Conservation (phyloP, 2,113 vertebrate species). For the Hemibagrus wyckioides region DNA sequence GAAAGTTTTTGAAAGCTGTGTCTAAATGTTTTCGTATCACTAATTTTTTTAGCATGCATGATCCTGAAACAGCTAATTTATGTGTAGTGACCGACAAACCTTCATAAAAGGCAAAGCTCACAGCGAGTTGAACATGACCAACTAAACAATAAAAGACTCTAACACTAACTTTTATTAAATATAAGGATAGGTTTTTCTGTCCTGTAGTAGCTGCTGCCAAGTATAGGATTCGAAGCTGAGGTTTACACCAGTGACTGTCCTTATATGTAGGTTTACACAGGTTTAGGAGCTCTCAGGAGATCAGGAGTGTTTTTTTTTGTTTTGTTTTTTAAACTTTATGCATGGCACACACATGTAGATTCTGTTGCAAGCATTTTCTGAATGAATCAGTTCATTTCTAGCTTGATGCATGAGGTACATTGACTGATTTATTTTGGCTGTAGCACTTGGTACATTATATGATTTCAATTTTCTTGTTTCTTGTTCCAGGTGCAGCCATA, state of each 20-base stretch:
- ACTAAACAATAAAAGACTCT: neutral
- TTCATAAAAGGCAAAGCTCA: neutral
- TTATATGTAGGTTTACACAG: neutral
- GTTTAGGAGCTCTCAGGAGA: neutral
- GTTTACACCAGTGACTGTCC: neutral
- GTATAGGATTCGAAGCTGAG: neutral
- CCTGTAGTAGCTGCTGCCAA: neutral
- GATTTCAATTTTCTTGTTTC: neutral
- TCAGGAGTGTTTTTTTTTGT: neutral
- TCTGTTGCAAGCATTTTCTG: neutral
- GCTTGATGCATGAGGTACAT: neutral
- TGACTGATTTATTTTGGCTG: neutral
- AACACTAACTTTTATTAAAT: neutral
- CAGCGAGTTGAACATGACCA: neutral
- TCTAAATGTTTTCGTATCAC: neutral
- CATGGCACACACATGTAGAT: neutral
- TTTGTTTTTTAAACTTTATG: neutral
- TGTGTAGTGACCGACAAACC: neutral
- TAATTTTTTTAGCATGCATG: too few species aligned
- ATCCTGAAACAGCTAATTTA: neutral
- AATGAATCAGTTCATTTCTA: neutral
- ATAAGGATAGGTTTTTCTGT: neutral
- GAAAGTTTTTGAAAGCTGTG: too few species aligned
- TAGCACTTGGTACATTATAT: neutral
- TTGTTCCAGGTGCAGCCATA: constrained; percentile 86